These are phyloP conservation scores for Diploptera punctata DNA, from an alignment of 2,888 invertebrate species.

Conservation along the genomic window DNA sequence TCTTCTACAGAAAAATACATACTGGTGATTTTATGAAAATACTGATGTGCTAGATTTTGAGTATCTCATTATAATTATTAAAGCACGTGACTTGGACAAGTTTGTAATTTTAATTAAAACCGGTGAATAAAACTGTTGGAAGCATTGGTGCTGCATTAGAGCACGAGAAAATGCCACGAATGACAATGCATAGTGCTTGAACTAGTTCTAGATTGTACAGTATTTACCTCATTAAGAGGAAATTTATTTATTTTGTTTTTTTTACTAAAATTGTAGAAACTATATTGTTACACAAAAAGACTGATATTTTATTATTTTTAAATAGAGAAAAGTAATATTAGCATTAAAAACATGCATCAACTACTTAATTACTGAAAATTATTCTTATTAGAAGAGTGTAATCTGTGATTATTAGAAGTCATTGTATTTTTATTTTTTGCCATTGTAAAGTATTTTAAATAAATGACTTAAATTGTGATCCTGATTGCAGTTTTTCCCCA, in stretches of 20 bases:
- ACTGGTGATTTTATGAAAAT: too few relatives aligned
- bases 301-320: slow-evolving; percentile 8
- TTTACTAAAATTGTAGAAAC: neutral
- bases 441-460: neutral
- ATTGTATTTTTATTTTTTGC: neutral
- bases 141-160: too few relatives aligned
- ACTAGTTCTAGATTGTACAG: neutral
- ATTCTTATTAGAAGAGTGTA: neutral
- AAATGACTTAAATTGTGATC: neutral
- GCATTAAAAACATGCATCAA: neutral
- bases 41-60: too few relatives aligned
- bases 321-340: neutral
- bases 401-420: slow-evolving; percentile 6
- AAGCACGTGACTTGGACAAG: too few relatives aligned
- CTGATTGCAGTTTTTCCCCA: too few relatives aligned
- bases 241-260: neutral
- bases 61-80: too few relatives aligned
- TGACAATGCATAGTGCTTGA: too few relatives aligned
- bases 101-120: too few relatives aligned
- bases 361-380: neutral
- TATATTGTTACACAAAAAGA: neutral
- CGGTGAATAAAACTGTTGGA: too few relatives aligned
- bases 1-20: too few relatives aligned
- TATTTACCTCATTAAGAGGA: slow-evolving; percentile 16
- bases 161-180: too few relatives aligned